These are phyloP conservation scores for Aegithalos caudatus DNA, from an alignment of 2,113 vertebrate genomes.

Conservation along the genomic window DNA sequence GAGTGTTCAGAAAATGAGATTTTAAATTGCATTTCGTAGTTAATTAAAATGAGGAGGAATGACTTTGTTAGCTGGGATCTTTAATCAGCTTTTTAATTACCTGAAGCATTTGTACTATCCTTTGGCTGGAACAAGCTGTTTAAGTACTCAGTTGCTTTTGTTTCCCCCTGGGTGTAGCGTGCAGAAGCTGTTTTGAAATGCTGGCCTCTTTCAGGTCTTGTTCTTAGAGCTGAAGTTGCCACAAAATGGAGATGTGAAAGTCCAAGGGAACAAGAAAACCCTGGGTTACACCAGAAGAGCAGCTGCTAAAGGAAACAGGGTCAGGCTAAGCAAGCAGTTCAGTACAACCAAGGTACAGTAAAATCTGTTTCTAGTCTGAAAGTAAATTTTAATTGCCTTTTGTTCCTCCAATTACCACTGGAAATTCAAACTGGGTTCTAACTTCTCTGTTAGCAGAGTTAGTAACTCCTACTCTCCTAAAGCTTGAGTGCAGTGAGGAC, in stretches of 20 bases:
- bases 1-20: conserved; percentile 18
- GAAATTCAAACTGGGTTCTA: not conserved
- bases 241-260: conserved; percentile 81
- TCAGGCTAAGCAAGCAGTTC: conserved; percentile 83
- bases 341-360: conserved; percentile 90
- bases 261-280: conserved; percentile 84
- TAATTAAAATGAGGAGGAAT: conserved; percentile 38
- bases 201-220: conserved; percentile 79
- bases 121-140: conserved; percentile 10
- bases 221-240: conserved; percentile 93
- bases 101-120: conserved; percentile 9
- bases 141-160: conserved; percentile 11
- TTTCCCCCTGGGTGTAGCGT: not conserved
- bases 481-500: not conserved
- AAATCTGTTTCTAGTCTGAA: not conserved
- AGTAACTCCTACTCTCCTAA: not conserved
- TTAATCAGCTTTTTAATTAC: conserved; percentile 54
- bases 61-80: not conserved
- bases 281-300: conserved; percentile 86
- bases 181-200: not conserved
- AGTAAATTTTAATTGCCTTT: not conserved
- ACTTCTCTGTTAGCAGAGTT: not conserved
- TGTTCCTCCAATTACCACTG: not conserved
- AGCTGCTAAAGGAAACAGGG: conserved; percentile 59
- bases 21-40: conserved; percentile 28